Percentiles rank a stretch among this genome's conserved stretches.
Conservation (phyloP, 1,140 invertebrate species). For the Harpegnathos saltator region DNA sequence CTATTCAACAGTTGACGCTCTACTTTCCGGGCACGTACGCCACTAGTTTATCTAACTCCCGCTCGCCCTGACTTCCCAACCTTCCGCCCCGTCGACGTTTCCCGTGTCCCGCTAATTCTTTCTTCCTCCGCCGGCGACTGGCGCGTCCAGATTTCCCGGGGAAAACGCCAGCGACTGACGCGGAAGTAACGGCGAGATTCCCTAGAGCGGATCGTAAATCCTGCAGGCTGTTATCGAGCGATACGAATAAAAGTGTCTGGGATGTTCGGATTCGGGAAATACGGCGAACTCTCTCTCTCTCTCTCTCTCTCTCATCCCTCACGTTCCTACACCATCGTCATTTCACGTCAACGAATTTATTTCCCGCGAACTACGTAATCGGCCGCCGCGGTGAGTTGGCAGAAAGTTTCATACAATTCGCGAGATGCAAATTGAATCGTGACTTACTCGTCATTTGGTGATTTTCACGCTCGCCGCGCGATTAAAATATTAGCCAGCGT, state of each 20-base stretch:
- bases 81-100: constrained; percentile 10
- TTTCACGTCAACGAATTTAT: neutral
- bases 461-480: too few species aligned
- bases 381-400: too few species aligned
- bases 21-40: constrained; percentile 74
- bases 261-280: neutral
- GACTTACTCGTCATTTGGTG: too few species aligned
- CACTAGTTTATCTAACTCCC: constrained; percentile 68
- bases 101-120: constrained; percentile 19
- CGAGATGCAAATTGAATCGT: too few species aligned
- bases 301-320: too few species aligned
- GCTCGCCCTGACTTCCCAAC: constrained; percentile 2
- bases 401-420: too few species aligned
- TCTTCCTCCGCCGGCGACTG: constrained; percentile 5
- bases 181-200: constrained; percentile 21
- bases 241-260: constrained; percentile 8
- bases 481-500: too few species aligned
- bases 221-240: neutral
- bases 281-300: neutral
- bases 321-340: neutral
- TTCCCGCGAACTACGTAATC: too few species aligned
- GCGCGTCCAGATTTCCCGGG: constrained; percentile 8
- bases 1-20: constrained; percentile 81
- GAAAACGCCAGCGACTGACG: constrained; percentile 8
- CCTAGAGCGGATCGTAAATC: constrained; percentile 3